A percentile compares a stretch with the other conserved stretches of the same genome.
phyloP scores from a whole-genome alignment of 2,888 invertebrate species.

The Ochlodes sylvanus region DNA sequence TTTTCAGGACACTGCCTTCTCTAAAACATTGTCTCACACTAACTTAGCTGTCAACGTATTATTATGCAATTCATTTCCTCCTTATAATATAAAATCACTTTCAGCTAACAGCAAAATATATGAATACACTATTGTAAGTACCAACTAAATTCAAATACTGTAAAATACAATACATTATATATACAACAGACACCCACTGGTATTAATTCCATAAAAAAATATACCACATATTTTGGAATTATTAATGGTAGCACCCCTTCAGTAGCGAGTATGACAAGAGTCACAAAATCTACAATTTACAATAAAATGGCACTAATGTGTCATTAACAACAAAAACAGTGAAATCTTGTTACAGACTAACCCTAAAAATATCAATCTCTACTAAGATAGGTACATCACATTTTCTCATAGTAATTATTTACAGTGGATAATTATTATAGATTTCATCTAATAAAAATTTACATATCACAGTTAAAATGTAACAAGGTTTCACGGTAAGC shows the following conservation, averaged over 20 bases:
- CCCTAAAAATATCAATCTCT: slow-evolving; percentile 74
- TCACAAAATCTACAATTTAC: slow-evolving; percentile 83
- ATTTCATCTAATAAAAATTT: slow-evolving; percentile 82
- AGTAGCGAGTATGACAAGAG: slow-evolving; percentile 86
- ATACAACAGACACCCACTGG: slow-evolving; percentile 84
- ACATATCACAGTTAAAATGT: slow-evolving; percentile 85
- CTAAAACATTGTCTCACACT: slow-evolving; percentile 76
- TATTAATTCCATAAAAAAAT: slow-evolving; percentile 83
- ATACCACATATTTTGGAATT: slow-evolving; percentile 83
- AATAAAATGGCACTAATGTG: slow-evolving; percentile 84
- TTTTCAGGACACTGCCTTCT: slow-evolving; percentile 78
- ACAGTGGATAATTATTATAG: slow-evolving; percentile 78
- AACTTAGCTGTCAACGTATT: slow-evolving; percentile 81
- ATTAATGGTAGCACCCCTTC: slow-evolving; percentile 86
- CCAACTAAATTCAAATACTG: slow-evolving; percentile 83
- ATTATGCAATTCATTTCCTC: slow-evolving; percentile 80
- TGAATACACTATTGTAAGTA: slow-evolving; percentile 83
- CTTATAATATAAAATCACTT: slow-evolving; percentile 84
- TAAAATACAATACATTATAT: slow-evolving; percentile 83
- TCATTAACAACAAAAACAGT: slow-evolving; percentile 80
- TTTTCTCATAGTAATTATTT: slow-evolving; percentile 76
- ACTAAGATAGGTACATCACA: slow-evolving; percentile 77
- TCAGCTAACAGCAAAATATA: slow-evolving; percentile 81
- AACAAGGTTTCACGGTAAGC: slow-evolving; percentile 82
- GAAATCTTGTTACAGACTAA: slow-evolving; percentile 85